Conservation (phyloP, 2,888 invertebrate species). For the Zhuqinia jingwanae region DNA sequence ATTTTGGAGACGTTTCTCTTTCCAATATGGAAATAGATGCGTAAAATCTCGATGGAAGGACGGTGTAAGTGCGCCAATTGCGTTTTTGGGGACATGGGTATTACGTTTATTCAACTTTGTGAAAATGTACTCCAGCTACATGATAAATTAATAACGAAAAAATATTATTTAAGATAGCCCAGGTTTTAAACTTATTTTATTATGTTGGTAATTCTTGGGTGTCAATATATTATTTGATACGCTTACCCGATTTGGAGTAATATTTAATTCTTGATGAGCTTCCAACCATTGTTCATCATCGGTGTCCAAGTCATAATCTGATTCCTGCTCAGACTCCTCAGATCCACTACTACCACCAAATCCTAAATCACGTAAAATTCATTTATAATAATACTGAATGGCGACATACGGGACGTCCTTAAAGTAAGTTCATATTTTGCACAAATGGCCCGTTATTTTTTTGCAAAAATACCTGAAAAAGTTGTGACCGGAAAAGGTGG, state of each 20-base stretch:
- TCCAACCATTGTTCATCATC: constrained; percentile 63
- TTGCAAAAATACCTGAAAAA: constrained; percentile 21
- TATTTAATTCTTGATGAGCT: not conserved
- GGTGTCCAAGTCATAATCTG: constrained; percentile 59
- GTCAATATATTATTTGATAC: not conserved
- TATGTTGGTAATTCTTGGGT: not conserved
- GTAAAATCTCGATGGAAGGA: constrained; percentile 38
- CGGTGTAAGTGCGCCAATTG: constrained; percentile 34
- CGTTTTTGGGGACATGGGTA: constrained; percentile 52
- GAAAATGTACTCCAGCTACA: constrained; percentile 56
- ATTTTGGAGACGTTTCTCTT: constrained; percentile 56
- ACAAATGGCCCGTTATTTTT: no score
- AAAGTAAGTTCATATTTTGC: no score
- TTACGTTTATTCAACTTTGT: constrained; percentile 44
- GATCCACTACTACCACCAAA: not conserved
- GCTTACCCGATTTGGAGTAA: constrained; percentile 51
- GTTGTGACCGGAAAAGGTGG: constrained; percentile 21
- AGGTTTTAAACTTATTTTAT: no score
- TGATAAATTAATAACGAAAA: not conserved
- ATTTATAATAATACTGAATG: not conserved
- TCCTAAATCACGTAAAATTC: constrained; percentile 1
- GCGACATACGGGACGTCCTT: not conserved
- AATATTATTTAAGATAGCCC: not conserved
- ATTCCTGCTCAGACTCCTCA: not conserved
- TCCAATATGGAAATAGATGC: constrained; percentile 59